Base-by-base conservation (phyloP, 1,140 invertebrate genomes). In the Drosophila kohkoa region DNA sequence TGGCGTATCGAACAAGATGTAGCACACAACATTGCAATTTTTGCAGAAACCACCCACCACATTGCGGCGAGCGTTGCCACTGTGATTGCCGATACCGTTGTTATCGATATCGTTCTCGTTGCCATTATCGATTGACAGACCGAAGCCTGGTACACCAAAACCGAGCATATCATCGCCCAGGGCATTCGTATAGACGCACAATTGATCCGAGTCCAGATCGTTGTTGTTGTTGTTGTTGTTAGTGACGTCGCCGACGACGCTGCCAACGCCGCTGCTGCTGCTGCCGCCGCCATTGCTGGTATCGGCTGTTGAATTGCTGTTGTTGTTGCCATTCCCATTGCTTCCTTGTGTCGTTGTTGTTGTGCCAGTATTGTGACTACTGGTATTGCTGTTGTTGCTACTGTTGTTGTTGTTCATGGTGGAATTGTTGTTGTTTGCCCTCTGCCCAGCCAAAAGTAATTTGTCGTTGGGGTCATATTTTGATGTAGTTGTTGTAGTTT, bases 1-100 rank as follows among this genome's bases (percentile, higher is more conserved):
- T 32, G 91, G 82, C 45, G 92, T 92, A 63, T 77, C 78, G 63
- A 81, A 85, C 48, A 92, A 75, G 52, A 91, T 66, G 78, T 92
- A 85, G 75, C 92, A 92, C 46, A 82, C 79, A 48, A 92, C 92
- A 35, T 90, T 90, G 75, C 92, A 92, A 58, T 86, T 91, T 41
- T 86, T 90, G 72, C 92, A 92, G 77, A 82, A 92, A 70, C 90
- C 91, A 62, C 81, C 85, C 51, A 87, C 76, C 49, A 88, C 67
- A 13, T 69, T 51, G 1, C 85, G 85, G 4, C 75, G 77, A 43
- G 41, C 55, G 67, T 48, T 57, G 63, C 59, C 60, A 70, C 41
- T 41, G 16, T 20, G 25, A n/a, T 63, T 79, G 41, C 16, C 32
- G 3, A 28, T 63, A 16, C n/a, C 20, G n/a, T 45, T 76, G 48